Evolutionary conservation across 2,888 invertebrate genomes (phyloP), one percentile per base, ranked within the genome.

Genomic region (Chromoteleia sp.): DNA sequence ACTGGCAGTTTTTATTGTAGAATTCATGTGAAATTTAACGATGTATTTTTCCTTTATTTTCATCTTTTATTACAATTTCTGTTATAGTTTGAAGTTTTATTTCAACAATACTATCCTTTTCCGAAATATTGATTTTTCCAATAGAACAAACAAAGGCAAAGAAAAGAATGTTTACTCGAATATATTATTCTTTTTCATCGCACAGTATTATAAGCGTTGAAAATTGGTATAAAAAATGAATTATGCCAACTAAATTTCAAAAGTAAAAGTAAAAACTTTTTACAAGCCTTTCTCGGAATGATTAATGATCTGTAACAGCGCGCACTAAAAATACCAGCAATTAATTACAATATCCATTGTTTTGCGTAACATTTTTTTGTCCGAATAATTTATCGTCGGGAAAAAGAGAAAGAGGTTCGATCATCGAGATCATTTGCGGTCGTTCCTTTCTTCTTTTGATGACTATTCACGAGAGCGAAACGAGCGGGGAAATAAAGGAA

Each of bases 271-370:
- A 12, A 50, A 50, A 25, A 25, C 14, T 14, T 25, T 8, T 12
- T 15, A 17, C 30, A 12, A 41, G 41, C 7, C 2, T 4, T 33
- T 48, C 15, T 43, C 25, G 0, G 25, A 15, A 29, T 52, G 67
- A 67, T 52, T 67, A 67, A 67, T 41, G 52, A 52, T 7, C 52
- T 10, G 10, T 14, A 14, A 7, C 65, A 30, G 21, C 10, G 33
- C 14, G 10, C 65, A 65, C n/a, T n/a, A 39, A 50, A 50, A 52
- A 48, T 36, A 45, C 17, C 25, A 30, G 21, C 33, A 41, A 68
- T 68, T 68, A 68, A 56, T 68, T 54, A 45, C 56, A 33, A 56
- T 68, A 68, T 56, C 50, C 33, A 33, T 68, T 68, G 56, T 68
- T 54, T 56, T 30, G 10, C 56, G 67, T 19, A 36, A 43, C 43